Evolutionary conservation across 2,113 vertebrate genomes (phyloP), one percentile per base, ranked within the genome.

Genomic region (Semicossyphus pulcher): DNA sequence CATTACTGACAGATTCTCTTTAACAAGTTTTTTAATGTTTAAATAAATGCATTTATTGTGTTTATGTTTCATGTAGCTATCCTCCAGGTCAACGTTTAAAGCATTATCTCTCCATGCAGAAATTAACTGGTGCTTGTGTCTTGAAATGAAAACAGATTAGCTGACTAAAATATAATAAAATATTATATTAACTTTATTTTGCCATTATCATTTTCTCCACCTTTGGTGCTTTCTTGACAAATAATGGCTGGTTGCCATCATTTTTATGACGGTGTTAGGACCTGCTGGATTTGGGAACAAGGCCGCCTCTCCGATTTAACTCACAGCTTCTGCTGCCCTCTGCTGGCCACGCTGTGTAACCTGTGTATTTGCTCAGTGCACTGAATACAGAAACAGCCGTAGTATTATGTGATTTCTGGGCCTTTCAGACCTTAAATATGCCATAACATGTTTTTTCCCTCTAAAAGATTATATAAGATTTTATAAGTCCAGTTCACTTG

Each of bases 251-350:
- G 18, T 28, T 70, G 20, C 25, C 11, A 15, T 34, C 47, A 9
- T 71, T 45, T 14, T 61, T 4, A 42, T n/a, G n/a, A n/a, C n/a
- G n/a, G n/a, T n/a, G n/a, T n/a, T n/a, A n/a, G n/a, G n/a, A n/a
- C n/a, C n/a, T n/a, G n/a, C n/a, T 67, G 21, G n/a, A 16, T 42
- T 52, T 74, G 5, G 49, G 12, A 54, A 5, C 18, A 10, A 11
- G 29, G 12, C 21, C 32, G 4, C 7, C 16, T 39, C 5, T 23
- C 10, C 18, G 58, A 10, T 34, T 58, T 23, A 39, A 81, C 21
- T 2, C 2, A 0, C 47, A 28, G 36, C 16, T 59, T 89, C 57
- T 87, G 68, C 72, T 76, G 80, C 76, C 74, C 78, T 44, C 89
- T 89, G 56, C 11, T 83, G 85, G 47, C 1, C n/a, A 37, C 7